A percentile compares a stretch with the other conserved stretches of the same genome.
phyloP scores from a whole-genome alignment of 2,888 invertebrate species.

The Stenodema calcarata region DNA sequence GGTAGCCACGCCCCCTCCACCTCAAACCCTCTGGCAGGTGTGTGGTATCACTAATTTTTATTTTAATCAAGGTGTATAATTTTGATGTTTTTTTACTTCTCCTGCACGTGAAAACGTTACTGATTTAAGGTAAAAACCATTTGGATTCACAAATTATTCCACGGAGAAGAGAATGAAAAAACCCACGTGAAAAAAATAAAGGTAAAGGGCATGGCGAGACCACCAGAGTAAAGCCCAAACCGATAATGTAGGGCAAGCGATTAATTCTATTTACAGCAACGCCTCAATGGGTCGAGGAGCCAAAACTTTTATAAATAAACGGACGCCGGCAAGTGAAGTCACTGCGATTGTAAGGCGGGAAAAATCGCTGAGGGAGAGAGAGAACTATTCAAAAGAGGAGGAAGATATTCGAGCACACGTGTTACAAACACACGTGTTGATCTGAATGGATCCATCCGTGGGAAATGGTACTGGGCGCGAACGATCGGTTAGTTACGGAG shows the following conservation, averaged over 20 bases:
- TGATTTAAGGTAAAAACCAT: no score
- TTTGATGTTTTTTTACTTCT: no score
- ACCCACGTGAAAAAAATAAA: not conserved
- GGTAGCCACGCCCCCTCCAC: no score
- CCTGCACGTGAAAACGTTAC: no score
- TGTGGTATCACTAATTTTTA: no score
- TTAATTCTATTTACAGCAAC: slow-evolving; percentile 47
- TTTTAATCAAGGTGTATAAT: no score
- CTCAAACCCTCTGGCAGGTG: no score
- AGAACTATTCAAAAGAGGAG: not conserved
- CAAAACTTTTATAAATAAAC: slow-evolving; percentile 47
- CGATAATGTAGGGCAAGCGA: slow-evolving; percentile 45
- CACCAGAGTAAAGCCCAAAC: slow-evolving; percentile 4
- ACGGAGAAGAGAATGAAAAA: no score
- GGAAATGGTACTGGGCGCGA: not conserved
- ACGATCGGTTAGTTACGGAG: not conserved
- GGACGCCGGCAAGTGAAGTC: slow-evolving; percentile 18
- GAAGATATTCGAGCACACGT: not conserved
- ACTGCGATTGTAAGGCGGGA: slow-evolving; percentile 28
- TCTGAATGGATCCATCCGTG: not conserved
- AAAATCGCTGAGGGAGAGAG: not conserved
- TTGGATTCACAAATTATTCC: no score
- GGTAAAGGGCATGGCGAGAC: slow-evolving; percentile 21
- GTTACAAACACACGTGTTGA: not conserved
- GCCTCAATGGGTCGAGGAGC: slow-evolving; percentile 46